phyloP scores from a whole-genome alignment of 2,113 vertebrate species.

The Dendropsophus ebraccatus region DNA sequence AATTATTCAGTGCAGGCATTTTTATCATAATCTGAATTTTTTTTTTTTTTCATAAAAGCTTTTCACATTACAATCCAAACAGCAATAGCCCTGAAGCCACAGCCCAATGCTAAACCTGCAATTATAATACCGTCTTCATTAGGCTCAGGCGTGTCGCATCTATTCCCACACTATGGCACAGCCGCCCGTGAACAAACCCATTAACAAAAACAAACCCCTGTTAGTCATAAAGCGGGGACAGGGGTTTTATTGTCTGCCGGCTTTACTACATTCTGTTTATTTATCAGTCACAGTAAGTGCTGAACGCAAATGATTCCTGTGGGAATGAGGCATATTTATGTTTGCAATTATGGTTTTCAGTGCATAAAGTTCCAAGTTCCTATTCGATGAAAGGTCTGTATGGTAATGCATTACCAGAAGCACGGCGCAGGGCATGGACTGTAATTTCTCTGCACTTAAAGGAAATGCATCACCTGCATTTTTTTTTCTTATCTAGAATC shows the following conservation, averaged over 20 bases:
- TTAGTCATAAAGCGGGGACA: constrained; percentile 50
- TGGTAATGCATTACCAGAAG: constrained; percentile 10
- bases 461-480: not conserved
- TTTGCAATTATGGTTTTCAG: constrained; percentile 26
- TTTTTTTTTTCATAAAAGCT: not conserved
- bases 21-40: not conserved
- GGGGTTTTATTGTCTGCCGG: constrained; percentile 14
- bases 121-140: constrained; percentile 35
- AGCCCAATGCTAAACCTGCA: constrained; percentile 10
- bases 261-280: not conserved
- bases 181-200: constrained; percentile 41
- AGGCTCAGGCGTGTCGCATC: constrained; percentile 45
- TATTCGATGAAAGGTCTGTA: not conserved
- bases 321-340: constrained; percentile 1
- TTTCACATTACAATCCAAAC: not conserved
- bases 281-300: not conserved
- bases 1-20: not conserved
- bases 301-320: not conserved
- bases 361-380: not conserved
- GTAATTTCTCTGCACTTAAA: not conserved
- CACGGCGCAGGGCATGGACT: too few species aligned
- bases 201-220: constrained; percentile 44
- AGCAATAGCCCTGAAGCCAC: not conserved
- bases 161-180: constrained; percentile 42
- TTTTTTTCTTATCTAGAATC: not conserved